Percentiles rank a stretch among this genome's conserved stretches.
Conservation (phyloP, 2,113 vertebrate species). For the Gymnorhina tibicen region DNA sequence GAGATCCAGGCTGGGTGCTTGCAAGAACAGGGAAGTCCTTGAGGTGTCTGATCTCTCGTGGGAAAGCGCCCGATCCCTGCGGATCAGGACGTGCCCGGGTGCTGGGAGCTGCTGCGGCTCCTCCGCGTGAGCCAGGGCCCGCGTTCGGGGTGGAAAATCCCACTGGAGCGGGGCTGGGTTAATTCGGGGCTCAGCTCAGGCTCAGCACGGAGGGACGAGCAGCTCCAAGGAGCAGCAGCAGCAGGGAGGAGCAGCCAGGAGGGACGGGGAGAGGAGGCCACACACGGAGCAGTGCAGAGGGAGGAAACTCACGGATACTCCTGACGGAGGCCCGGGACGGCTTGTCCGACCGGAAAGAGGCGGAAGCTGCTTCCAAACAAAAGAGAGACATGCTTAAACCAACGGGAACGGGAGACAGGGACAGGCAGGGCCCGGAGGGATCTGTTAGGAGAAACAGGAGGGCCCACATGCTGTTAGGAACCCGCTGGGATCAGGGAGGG, state of each 20-base stretch:
- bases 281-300: slow-evolving; percentile 4
- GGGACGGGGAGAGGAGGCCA: background rate
- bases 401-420: background rate
- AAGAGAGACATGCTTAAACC: slow-evolving; percentile 56
- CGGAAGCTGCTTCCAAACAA: slow-evolving; percentile 72
- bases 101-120: background rate
- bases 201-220: background rate
- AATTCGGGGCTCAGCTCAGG: background rate
- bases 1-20: background rate
- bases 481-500: background rate
- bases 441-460: background rate
- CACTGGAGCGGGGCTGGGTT: background rate
- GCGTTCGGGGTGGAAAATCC: background rate
- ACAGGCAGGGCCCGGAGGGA: background rate
- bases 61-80: background rate
- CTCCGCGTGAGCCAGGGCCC: background rate
- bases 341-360: slow-evolving; percentile 78
- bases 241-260: background rate
- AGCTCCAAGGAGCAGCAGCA: background rate
- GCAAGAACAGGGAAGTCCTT: background rate
- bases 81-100: background rate
- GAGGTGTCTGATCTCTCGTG: background rate
- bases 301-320: slow-evolving; percentile 78
- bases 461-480: slow-evolving; percentile 26
- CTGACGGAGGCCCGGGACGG: slow-evolving; percentile 72